Evolutionary conservation across 2,888 invertebrate species (phyloP), one percentile per base, ranked within the genome.

Genomic region (Lasioglossum figueresi): DNA sequence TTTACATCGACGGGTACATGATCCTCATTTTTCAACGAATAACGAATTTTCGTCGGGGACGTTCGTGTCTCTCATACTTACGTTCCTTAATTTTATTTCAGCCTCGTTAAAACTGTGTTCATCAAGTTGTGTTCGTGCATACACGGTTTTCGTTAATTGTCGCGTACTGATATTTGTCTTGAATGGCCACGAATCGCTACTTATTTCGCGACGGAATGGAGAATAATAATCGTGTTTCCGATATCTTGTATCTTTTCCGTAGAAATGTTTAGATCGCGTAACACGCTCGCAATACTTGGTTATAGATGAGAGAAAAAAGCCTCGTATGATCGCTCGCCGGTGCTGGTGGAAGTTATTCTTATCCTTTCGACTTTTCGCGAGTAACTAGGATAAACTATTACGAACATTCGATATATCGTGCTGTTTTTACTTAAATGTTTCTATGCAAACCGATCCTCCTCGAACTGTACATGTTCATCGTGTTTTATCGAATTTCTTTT

Each of bases 381-480:
- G 72, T 66, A 70, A 52, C 74, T 68, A 83, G 31, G 43, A 19
- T 85, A 66, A 75, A 52, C 34, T 59, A 27, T 63, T 75, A 63
- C 8, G 34, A 63, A 76, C 63, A 40, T 76, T 79, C 70, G 48
- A 82, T 80, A 72, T 59, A 72, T 59, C 45, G n/a, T 76, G 63
- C 45, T 82, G 76, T 40, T 77, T 85, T 85, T 85, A 86, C 74
- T 86, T 83, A 77, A 56, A 75, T 52, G 45, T 72, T 77, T 82
- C 56, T 70, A 77, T 45, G 19, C 73, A 85, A 56, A 68, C 76
- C 63, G 31, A 71, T 75, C 74, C 43, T 71, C 14, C 48, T 68
- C 34, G 71, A 56, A 48, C 16, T 85, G 40, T 87, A 76, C 82
- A 80, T 37, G 71, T 71, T 76, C 70, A 72, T 74, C 72, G 63